Evolutionary conservation across 2,113 vertebrate genomes (phyloP).

Genomic region (Colistium nudipinnis): DNA sequence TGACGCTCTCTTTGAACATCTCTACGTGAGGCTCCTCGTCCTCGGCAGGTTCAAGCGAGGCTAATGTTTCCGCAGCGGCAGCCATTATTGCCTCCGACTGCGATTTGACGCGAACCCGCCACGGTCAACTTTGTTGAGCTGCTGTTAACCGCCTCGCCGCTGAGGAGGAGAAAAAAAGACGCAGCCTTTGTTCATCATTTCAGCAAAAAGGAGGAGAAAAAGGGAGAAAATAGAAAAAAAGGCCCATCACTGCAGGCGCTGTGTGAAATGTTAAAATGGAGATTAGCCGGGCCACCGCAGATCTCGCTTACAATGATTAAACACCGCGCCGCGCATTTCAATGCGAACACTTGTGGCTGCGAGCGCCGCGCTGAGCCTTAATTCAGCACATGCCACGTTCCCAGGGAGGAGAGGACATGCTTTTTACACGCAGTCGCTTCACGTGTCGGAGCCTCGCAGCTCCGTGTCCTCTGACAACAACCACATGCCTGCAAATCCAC

Average conservation of each 20-base stretch:
- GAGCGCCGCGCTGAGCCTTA: conserved; percentile 59
- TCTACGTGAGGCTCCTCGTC: no score
- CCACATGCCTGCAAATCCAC: not conserved
- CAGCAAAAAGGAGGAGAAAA: conserved; percentile 24
- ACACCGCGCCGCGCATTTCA: conserved; percentile 67
- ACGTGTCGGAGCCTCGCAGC: conserved; percentile 11
- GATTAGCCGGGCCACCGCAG: conserved; percentile 72
- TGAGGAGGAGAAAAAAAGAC: not conserved
- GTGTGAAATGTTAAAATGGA: conserved; percentile 79
- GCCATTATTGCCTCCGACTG: conserved; percentile 39
- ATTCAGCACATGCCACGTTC: conserved; percentile 52
- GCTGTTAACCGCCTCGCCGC: conserved; percentile 22
- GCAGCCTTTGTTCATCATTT: conserved; percentile 58
- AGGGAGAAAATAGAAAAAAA: no score
- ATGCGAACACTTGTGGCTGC: conserved; percentile 72
- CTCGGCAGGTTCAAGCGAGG: conserved; percentile 43
- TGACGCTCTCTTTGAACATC: no score
- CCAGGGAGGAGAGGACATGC: conserved; percentile 31
- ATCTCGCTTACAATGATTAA: conserved; percentile 72
- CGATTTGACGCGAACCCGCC: conserved; percentile 39
- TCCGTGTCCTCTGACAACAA: conserved; percentile 19
- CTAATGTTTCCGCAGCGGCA: conserved; percentile 37
- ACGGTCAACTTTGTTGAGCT: conserved; percentile 61
- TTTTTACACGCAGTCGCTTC: conserved; percentile 1
- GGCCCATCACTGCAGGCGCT: conserved; percentile 71